Evolutionary conservation across 1,140 invertebrate species (phyloP).

Genomic region (Halesus radiatus): DNA sequence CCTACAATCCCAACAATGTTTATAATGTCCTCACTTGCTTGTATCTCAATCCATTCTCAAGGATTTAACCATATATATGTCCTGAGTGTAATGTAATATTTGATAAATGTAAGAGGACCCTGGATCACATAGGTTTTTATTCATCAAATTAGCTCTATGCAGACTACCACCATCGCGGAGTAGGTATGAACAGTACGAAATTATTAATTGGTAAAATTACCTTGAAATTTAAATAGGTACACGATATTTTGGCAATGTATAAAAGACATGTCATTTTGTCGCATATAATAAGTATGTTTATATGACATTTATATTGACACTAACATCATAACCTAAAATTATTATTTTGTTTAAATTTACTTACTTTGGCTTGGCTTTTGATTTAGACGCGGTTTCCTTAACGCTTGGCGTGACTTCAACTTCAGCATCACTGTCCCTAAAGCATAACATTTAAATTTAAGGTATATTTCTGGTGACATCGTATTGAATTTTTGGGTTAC

Average conservation of each 20-base stretch:
- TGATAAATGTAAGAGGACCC: no score
- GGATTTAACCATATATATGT: no score
- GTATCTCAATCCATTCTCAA: no score
- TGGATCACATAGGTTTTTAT: no score
- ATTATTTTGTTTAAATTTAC: slow-evolving; percentile 58
- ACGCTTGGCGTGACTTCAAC: slow-evolving; percentile 63
- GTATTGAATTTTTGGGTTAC: slow-evolving; percentile 57
- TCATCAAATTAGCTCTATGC: no score
- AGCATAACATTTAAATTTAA: slow-evolving; percentile 57
- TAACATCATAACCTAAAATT: slow-evolving; percentile 63
- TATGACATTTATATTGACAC: slow-evolving; percentile 59
- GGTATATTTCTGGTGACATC: slow-evolving; percentile 11
- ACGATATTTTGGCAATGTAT: neutral
- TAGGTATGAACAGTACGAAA: no score
- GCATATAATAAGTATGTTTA: slow-evolving; percentile 59
- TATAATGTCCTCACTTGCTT: no score
- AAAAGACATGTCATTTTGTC: neutral
- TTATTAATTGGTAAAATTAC: slow-evolving; percentile 14
- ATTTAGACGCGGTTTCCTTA: slow-evolving; percentile 65
- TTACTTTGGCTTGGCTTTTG: slow-evolving; percentile 62
- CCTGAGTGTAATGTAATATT: no score
- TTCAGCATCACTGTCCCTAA: slow-evolving; percentile 72
- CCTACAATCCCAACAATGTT: no score
- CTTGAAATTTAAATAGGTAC: neutral
- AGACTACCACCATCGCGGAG: no score